Base-by-base conservation (phyloP, 2,113 vertebrate genomes). In the Anarhynchus alexandrinus region DNA sequence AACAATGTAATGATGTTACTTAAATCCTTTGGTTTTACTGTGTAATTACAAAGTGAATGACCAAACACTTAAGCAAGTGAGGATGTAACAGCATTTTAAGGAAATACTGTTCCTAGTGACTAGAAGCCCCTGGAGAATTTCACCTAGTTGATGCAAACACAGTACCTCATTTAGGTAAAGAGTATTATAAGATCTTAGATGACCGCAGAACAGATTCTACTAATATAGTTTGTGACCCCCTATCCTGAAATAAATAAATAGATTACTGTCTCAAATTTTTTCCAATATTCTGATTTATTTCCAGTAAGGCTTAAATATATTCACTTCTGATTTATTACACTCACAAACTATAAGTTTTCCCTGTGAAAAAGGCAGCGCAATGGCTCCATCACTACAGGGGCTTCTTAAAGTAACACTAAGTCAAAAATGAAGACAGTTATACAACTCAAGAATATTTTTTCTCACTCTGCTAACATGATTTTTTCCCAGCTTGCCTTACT, bases 371-470 rank as follows among this genome's bases (percentile, higher is more conserved):
- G 27, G 36, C 19, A 76, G 25, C 23, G 58, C 74, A 42, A 79
- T 49, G 59, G 32, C 54, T 83, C 58, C 15, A 76, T 52, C 76
- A 70, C 52, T 66, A 90, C 8, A 77, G 10, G 4, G 36, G 40
- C 49, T 93, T 92, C 73, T n/a, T 70, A 51, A 86, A 84, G 30
- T 34, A 78, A 85, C 32, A 43, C 32, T 36, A 42, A 65, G 23
- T 70, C 55, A 79, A 94, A 89, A 59, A 54, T 5, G 27, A 79
- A 78, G 81, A 90, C 83, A 82, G 67, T 22, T 91, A 42, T 22
- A 74, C 0, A 6, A 72, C 34, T 65, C 5, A 0, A 70, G 32
- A 90, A 87, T 57, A 89, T 38, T 82, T 84, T 86, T 86, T 59
- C 51, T 70, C 30, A 2, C 57, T 88, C 88, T 83, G 59, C 52